phyloP scores from a whole-genome alignment of 2,888 invertebrate genomes.

The Epiblema foenella region DNA sequence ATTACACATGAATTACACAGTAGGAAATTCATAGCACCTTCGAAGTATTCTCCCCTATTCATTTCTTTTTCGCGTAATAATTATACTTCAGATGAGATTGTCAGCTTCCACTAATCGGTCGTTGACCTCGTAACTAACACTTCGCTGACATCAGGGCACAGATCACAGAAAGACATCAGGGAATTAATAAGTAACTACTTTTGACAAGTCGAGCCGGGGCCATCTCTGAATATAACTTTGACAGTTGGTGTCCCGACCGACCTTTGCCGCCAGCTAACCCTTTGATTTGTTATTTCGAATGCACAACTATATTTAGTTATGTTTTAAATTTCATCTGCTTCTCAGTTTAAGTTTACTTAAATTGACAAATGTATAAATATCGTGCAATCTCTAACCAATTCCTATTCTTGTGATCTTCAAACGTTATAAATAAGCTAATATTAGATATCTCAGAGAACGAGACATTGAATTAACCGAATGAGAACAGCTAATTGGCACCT shows the following conservation, averaged over 20 bases:
- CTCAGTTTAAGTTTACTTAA: too few species aligned
- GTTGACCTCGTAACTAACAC: conserved; percentile 25
- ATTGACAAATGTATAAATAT: too few species aligned
- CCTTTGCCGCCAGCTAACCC: conserved; percentile 6
- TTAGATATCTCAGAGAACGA: too few species aligned
- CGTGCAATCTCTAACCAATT: too few species aligned
- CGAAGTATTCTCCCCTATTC: background rate
- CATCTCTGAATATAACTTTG: conserved; percentile 39
- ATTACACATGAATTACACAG: too few species aligned
- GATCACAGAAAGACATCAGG: too few species aligned
- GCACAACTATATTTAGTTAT: background rate
- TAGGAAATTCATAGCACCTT: background rate
- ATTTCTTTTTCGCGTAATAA: background rate
- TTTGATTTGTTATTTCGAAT: background rate
- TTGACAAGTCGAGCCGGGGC: conserved; percentile 33
- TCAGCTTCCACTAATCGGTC: conserved; percentile 10
- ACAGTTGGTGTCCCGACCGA: conserved; percentile 27
- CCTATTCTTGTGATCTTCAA: too few species aligned
- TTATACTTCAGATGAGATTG: conserved; percentile 22
- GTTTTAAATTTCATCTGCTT: background rate
- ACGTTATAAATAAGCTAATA: too few species aligned
- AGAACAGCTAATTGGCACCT: too few species aligned
- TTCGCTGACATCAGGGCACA: conserved; percentile 28
- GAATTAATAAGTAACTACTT: conserved; percentile 31
- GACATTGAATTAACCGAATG: too few species aligned